Evolutionary conservation across 2,888 invertebrate species (phyloP).

Genomic region (Eupeodes latifasciatus): DNA sequence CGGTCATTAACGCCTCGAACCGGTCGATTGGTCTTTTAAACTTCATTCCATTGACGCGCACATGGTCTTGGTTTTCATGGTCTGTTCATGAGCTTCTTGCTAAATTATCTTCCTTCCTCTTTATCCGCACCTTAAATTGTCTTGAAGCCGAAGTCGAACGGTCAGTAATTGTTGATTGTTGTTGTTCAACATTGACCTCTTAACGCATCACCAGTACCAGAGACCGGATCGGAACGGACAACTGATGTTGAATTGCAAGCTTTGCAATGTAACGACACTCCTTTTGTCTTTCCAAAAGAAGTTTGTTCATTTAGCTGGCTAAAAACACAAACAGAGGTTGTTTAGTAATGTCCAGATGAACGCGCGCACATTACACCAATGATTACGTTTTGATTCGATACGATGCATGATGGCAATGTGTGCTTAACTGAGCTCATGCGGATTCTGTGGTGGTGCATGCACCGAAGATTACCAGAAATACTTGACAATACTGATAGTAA

Average conservation of each 20-base stretch:
- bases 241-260: background rate
- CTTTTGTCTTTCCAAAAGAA: constrained; percentile 28
- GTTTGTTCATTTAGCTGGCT: constrained; percentile 41
- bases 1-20: constrained; percentile 70
- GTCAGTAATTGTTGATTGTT: constrained; percentile 24
- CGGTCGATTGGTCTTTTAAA: constrained; percentile 45
- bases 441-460: constrained; percentile 12
- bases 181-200: constrained; percentile 60
- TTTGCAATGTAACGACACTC: background rate
- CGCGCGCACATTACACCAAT: constrained; percentile 52
- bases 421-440: constrained; percentile 5
- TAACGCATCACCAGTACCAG: constrained; percentile 61
- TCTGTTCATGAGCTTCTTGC: constrained; percentile 17
- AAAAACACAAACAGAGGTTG: constrained; percentile 52
- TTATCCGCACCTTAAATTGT: background rate
- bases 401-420: constrained; percentile 32
- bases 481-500: constrained; percentile 15
- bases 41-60: constrained; percentile 46
- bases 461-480: constrained; percentile 40
- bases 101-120: constrained; percentile 26
- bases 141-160: too few species aligned
- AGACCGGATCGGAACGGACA: background rate
- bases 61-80: constrained; percentile 10
- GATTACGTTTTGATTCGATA: constrained; percentile 65
- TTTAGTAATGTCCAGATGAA: constrained; percentile 53